phyloP scores from a whole-genome alignment of 2,888 invertebrate genomes.

The Hypercompe scribonia region DNA sequence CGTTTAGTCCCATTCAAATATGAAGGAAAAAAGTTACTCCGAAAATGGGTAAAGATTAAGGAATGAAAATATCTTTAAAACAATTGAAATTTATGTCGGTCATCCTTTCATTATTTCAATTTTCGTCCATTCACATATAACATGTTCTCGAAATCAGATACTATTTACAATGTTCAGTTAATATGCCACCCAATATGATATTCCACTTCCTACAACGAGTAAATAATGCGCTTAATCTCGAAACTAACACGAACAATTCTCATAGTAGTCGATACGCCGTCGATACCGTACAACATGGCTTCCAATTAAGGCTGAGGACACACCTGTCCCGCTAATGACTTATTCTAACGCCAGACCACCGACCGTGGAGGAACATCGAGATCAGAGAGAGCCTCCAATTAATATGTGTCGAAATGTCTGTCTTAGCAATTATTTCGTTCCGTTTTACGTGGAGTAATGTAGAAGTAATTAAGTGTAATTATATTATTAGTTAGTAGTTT shows the following conservation, averaged over 20 bases:
- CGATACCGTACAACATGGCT: slow-evolving; percentile 57
- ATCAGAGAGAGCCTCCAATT: slow-evolving; percentile 11
- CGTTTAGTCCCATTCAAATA: too few relatives aligned
- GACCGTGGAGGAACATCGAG: slow-evolving; percentile 19
- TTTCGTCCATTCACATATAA: too few relatives aligned
- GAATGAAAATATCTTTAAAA: too few relatives aligned
- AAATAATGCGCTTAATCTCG: slow-evolving; percentile 34
- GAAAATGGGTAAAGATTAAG: too few relatives aligned
- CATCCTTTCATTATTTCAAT: too few relatives aligned
- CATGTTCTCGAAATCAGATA: background rate
- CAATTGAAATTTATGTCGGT: too few relatives aligned
- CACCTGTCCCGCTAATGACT: slow-evolving; percentile 54
- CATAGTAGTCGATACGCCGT: slow-evolving; percentile 42
- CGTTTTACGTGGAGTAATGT: background rate
- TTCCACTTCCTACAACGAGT: slow-evolving; percentile 17
- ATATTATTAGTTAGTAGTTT: background rate
- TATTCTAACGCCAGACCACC: slow-evolving; percentile 40
- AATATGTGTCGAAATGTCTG: slow-evolving; percentile 12
- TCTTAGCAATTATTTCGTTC: slow-evolving; percentile 2
- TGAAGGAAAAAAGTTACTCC: too few relatives aligned
- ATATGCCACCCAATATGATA: background rate
- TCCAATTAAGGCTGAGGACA: slow-evolving; percentile 61
- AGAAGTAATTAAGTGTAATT: background rate
- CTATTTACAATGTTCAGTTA: background rate
- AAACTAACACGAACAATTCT: slow-evolving; percentile 35